Conservation (phyloP, 2,888 invertebrate genomes). For the Apodemia zela region DNA sequence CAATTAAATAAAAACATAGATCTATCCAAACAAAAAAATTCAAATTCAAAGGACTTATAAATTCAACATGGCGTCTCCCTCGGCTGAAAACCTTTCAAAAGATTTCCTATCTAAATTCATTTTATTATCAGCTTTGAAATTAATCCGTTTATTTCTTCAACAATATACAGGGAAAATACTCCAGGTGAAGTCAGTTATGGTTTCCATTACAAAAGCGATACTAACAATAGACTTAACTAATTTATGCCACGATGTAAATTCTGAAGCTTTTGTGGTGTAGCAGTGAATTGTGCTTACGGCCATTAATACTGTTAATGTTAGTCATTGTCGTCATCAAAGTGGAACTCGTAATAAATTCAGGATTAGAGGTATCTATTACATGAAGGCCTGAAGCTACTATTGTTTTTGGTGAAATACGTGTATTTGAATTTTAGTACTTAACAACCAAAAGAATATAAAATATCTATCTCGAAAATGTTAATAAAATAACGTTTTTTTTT, state of each 20-base stretch:
- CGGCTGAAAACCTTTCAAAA: conserved; percentile 2
- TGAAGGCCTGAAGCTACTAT: conserved; percentile 4
- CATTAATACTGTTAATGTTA: conserved; percentile 16
- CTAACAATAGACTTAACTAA: conserved; percentile 20
- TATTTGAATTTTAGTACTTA: neutral
- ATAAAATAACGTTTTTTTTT: too few species aligned
- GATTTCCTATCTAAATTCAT: conserved; percentile 11
- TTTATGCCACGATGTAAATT: conserved; percentile 16
- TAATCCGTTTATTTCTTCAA: conserved; percentile 9
- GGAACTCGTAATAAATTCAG: conserved; percentile 12
- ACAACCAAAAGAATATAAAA: neutral
- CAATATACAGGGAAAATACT: conserved; percentile 1
- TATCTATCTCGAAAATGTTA: too few species aligned
- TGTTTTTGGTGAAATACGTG: neutral
- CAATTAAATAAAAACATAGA: too few species aligned
- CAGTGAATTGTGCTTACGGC: conserved; percentile 10
- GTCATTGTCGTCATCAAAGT: conserved; percentile 16
- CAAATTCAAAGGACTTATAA: neutral
- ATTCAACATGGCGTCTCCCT: neutral
- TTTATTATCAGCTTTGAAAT: conserved; percentile 11
- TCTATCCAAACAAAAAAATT: too few species aligned
- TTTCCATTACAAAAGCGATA: conserved; percentile 13
- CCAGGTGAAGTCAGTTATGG: conserved; percentile 16
- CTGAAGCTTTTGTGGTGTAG: conserved; percentile 16
- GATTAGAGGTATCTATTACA: conserved; percentile 13